phyloP scores from a whole-genome alignment of 2,113 vertebrate genomes.

The Urocynchramus pylzowi region DNA sequence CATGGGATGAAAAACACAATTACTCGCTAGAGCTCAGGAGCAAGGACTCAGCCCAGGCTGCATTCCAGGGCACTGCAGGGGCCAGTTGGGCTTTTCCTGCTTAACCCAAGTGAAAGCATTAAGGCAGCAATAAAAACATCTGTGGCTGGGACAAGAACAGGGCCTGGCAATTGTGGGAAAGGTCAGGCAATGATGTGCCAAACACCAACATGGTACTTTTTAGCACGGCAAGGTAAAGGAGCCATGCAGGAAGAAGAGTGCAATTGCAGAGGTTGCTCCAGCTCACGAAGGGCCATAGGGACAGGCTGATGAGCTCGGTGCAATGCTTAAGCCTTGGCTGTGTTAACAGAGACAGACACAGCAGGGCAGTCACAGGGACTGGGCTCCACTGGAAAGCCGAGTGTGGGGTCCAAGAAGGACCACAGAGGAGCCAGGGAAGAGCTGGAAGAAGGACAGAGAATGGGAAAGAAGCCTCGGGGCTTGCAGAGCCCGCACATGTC shows the following conservation, averaged over 20 bases:
- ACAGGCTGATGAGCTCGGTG: rapidly evolving
- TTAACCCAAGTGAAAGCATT: neutral
- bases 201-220: neutral
- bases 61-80: neutral
- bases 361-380: neutral
- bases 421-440: neutral
- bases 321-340: neutral
- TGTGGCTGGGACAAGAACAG: neutral
- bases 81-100: neutral
- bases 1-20: neutral
- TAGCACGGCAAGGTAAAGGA: rapidly evolving
- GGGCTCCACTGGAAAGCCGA: neutral
- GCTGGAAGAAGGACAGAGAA: neutral
- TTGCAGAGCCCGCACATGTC: neutral
- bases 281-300: rapidly evolving
- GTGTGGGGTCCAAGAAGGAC: neutral
- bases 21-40: neutral
- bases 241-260: neutral
- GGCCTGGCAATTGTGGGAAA: rapidly evolving
- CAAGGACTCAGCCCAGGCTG: rapidly evolving
- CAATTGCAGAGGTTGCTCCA: neutral
- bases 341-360: neutral
- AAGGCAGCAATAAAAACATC: neutral
- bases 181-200: neutral
- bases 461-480: neutral